Evolutionary conservation across 2,797 vertebrate species (phyloP).

Genomic region (Tragelaphus eurycerus): DNA sequence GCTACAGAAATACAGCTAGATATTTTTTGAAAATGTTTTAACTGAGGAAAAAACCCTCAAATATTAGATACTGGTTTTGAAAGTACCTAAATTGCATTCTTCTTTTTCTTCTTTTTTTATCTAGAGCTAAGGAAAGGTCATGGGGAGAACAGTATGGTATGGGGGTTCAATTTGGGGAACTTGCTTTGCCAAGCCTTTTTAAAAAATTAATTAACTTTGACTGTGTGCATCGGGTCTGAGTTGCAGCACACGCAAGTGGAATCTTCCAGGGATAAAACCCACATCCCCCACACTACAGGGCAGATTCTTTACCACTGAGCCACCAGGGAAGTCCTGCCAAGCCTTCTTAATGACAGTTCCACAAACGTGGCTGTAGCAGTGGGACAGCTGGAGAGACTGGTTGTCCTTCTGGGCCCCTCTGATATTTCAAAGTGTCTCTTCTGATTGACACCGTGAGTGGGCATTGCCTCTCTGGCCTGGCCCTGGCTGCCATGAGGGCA

Average conservation of each 20-base stretch:
- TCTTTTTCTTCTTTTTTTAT: background rate
- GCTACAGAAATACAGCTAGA: constrained; percentile 9
- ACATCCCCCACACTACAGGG: background rate
- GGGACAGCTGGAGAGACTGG: background rate
- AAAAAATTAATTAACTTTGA: background rate
- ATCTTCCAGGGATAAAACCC: background rate
- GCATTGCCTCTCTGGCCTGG: background rate
- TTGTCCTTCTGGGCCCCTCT: background rate
- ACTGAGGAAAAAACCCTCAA: constrained; percentile 36
- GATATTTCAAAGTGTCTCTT: background rate
- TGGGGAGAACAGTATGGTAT: background rate
- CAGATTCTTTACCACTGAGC: background rate
- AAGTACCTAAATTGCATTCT: constrained; percentile 17
- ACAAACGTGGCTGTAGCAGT: background rate
- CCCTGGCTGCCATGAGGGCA: background rate
- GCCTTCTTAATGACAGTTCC: background rate
- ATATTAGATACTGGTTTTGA: background rate
- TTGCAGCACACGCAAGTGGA: background rate
- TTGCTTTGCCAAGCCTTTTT: background rate
- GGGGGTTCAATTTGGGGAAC: background rate
- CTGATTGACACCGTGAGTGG: background rate
- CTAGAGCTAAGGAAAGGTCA: constrained; percentile 4
- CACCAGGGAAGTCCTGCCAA: background rate
- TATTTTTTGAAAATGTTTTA: background rate
- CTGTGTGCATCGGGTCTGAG: background rate